Percentiles rank a stretch among this genome's conserved stretches.
These are phyloP conservation scores for Pocota personata DNA, from an alignment of 2,888 invertebrate genomes.

Conservation along the genomic window DNA sequence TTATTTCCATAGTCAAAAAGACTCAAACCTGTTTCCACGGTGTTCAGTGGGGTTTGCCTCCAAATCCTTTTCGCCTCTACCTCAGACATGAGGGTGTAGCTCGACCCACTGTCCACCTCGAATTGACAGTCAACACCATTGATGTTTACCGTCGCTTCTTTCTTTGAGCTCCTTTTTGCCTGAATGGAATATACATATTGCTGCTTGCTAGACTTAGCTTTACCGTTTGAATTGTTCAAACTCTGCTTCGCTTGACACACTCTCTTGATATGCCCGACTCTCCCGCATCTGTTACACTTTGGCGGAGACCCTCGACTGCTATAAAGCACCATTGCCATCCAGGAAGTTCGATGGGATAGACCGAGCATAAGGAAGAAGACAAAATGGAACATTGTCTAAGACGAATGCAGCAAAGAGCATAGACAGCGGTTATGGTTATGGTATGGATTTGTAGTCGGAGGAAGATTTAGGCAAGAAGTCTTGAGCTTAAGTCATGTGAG, in stretches of 20 bases:
- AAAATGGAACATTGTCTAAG: no score
- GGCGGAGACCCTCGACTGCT: no score
- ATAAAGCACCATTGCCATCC: background rate
- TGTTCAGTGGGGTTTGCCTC: background rate
- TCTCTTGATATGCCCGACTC: background rate
- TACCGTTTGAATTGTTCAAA: background rate
- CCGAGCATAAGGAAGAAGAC: no score
- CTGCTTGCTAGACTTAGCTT: background rate
- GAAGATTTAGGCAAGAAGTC: no score
- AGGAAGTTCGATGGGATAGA: background rate
- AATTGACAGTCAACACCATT: slow-evolving; percentile 2
- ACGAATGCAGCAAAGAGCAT: no score
- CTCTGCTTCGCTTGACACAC: background rate
- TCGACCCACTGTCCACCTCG: background rate
- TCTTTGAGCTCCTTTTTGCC: background rate
- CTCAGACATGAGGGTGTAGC: slow-evolving; percentile 2
- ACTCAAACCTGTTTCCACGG: background rate
- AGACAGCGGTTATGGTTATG: no score
- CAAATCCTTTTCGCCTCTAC: background rate
- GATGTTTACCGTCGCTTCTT: background rate
- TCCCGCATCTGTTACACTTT: background rate
- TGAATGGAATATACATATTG: background rate
- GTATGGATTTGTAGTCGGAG: no score
- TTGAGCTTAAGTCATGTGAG: no score
- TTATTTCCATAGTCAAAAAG: slow-evolving; percentile 9